These are phyloP conservation scores for Acromyrmex charruanus DNA, from an alignment of 1,140 invertebrate genomes.

Conservation along the genomic window DNA sequence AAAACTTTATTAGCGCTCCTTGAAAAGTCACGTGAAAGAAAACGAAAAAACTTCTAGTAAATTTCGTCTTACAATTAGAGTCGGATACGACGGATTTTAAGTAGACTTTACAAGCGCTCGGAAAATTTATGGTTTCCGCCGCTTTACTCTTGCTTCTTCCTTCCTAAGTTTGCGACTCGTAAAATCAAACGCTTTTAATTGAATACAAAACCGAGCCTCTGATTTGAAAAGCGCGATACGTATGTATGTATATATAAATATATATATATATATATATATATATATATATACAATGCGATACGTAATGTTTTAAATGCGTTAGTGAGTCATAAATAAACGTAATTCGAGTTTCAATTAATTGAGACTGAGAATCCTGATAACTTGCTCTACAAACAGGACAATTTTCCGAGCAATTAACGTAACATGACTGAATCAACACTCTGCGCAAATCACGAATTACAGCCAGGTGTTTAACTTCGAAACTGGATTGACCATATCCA, in stretches of 20 bases:
- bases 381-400: constrained; percentile 1
- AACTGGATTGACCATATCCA: not conserved
- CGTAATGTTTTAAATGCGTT: not conserved
- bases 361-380: constrained; percentile 2
- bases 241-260: not conserved
- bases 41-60: not conserved
- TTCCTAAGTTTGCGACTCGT: not conserved
- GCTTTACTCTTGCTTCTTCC: not conserved
- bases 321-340: not conserved
- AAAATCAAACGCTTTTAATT: constrained; percentile 32
- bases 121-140: constrained; percentile 27
- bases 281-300: too few relatives aligned
- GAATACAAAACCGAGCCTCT: constrained; percentile 4
- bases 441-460: constrained; percentile 21
- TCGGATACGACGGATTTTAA: constrained; percentile 15
- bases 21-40: constrained; percentile 14
- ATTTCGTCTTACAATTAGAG: not conserved
- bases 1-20: not conserved
- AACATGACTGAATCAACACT: constrained; percentile 11
- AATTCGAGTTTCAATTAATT: constrained; percentile 25
- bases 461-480: not conserved
- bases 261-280: too few relatives aligned
- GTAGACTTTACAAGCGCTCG: constrained; percentile 16
- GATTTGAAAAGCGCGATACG: not conserved
- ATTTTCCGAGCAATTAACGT: constrained; percentile 37